Base-by-base conservation (phyloP, 2,113 vertebrate genomes). In the Butorides virescens region DNA sequence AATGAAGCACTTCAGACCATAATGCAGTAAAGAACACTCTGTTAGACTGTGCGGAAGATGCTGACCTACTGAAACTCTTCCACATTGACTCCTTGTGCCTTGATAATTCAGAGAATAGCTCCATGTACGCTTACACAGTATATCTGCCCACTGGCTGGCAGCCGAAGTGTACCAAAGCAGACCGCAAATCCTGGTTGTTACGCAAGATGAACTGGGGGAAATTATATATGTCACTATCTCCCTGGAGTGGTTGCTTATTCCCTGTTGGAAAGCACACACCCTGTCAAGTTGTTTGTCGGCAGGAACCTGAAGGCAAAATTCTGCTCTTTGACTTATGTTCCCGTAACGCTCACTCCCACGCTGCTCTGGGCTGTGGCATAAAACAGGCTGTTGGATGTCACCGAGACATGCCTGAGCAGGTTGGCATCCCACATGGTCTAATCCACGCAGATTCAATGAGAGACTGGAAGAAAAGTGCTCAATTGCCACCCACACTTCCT, bases 371-470 rank as follows among this genome's bases (percentile, higher is more conserved):
- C 92, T 85, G 49, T 44, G 74, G 84, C 91, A 95, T 50, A 42
- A 73, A 97, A 62, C 95, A 95, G 94, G 86, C 96, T 97, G 94
- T 73, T 71, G 68, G 89, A 97, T 89, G 92, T 95, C 91, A 94
- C 70, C 1, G 22, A 93, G 92, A 91, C 46, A 50, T 93, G 90
- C 92, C 95, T 96, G 92, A 96, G 95, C 95, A 96, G 94, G 95
- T 90, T 95, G 95, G 86, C 92, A 83, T 87, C 91, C 94, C 89
- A 97, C 94, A 95, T 95, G 95, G 91, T 96, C 84, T 91, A 6
- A 95, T 92, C 84, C 84, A 90, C 7, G 9, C 89, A 88, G 81
- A 93, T 93, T 85, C 94, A 61, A 95, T 36, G 94, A 97, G 84
- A 97, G 87, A 90, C 95, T 90, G 87, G 84, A 92, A 93, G 91